These are phyloP conservation scores for Eidolon dupreanum DNA, from an alignment of 2,797 vertebrate genomes.

Conservation along the genomic window DNA sequence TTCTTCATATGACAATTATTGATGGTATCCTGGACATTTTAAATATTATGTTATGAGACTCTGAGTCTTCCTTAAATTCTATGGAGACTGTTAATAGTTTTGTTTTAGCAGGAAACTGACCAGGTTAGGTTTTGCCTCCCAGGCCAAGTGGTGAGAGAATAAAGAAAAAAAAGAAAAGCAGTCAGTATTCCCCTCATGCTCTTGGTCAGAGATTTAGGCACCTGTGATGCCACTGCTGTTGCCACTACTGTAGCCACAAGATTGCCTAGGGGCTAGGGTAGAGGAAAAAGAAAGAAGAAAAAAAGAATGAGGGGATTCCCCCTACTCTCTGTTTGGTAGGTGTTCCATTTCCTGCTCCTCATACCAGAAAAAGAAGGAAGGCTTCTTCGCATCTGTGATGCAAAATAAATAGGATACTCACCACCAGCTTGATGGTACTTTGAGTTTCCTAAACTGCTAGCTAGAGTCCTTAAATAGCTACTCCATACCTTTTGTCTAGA, in stretches of 20 bases:
- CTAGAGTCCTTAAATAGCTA: not conserved
- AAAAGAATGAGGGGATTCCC: not conserved
- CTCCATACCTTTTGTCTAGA: not conserved
- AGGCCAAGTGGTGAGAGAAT: not conserved
- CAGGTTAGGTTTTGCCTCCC: not conserved
- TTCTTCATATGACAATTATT: not conserved
- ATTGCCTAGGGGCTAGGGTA: too few relatives aligned
- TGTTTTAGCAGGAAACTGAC: not conserved
- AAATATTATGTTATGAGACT: not conserved
- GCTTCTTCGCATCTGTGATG: not conserved
- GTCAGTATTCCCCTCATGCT: not conserved
- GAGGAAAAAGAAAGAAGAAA: not conserved
- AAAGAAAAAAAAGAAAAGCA: conserved; percentile 28
- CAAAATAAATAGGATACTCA: not conserved
- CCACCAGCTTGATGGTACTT: not conserved
- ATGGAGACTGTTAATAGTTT: not conserved
- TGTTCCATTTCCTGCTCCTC: not conserved
- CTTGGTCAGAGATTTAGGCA: not conserved
- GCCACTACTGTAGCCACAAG: not conserved
- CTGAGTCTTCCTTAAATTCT: not conserved
- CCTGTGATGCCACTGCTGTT: not conserved
- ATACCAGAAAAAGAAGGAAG: not conserved
- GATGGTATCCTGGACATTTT: not conserved
- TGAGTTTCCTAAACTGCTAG: not conserved
- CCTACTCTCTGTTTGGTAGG: not conserved